phyloP scores from a whole-genome alignment of 2,888 invertebrate species.

The Drosophila ustulata region DNA sequence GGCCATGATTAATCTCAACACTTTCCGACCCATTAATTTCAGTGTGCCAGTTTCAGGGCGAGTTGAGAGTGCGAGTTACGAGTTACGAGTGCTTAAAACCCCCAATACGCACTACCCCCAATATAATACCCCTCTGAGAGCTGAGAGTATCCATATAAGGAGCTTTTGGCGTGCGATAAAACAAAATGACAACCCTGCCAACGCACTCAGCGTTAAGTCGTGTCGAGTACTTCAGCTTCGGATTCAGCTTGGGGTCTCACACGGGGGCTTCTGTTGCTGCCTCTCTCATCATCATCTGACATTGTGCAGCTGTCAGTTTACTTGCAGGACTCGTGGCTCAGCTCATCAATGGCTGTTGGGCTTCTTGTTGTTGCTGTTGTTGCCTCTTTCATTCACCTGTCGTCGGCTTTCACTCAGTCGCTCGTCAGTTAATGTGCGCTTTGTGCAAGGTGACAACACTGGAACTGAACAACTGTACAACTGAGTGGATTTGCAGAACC shows the following conservation, averaged over 20 bases:
- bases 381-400: slow-evolving; percentile 51
- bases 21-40: slow-evolving; percentile 82
- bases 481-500: slow-evolving; percentile 33
- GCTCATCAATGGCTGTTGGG: slow-evolving; percentile 39
- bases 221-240: slow-evolving; percentile 10
- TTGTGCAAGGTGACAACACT: slow-evolving; percentile 36
- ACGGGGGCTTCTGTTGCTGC: background rate
- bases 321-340: slow-evolving; percentile 9
- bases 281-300: slow-evolving; percentile 9
- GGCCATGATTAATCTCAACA: slow-evolving; percentile 79
- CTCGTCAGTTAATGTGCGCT: slow-evolving; percentile 50
- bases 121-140: background rate
- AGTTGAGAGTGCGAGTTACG: slow-evolving; percentile 6
- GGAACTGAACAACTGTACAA: slow-evolving; percentile 20
- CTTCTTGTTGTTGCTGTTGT: slow-evolving; percentile 9
- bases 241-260: slow-evolving; percentile 1
- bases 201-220: slow-evolving; percentile 26
- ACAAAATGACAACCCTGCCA: slow-evolving; percentile 33
- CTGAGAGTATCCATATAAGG: slow-evolving; percentile 3
- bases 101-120: slow-evolving; percentile 13
- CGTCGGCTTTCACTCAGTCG: slow-evolving; percentile 42
- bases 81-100: slow-evolving; percentile 12
- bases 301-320: slow-evolving; percentile 40
- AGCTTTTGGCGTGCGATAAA: slow-evolving; percentile 23
- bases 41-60: slow-evolving; percentile 25